Evolutionary conservation across 1,140 invertebrate species (phyloP), one percentile per base, ranked within the genome.

Genomic region (Nixonia krombeini): DNA sequence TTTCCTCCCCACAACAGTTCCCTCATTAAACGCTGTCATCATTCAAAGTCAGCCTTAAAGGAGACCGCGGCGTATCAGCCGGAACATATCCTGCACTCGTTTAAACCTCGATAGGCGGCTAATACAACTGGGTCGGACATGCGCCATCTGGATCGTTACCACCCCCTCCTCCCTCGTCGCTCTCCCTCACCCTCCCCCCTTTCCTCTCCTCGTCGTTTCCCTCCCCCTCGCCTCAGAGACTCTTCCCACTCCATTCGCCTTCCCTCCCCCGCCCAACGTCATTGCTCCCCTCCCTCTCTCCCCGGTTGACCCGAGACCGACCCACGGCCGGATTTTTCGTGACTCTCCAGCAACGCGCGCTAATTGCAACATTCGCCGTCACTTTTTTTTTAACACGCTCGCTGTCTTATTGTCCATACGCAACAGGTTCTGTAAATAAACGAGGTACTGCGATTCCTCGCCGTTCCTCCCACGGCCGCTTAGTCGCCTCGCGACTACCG

Each of bases 81-180:
- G 29, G 53, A 52, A 58, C 38, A 53, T 58, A 57, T 51, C 53
- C 49, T 58, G 42, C 35, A 41, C 56, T 66, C 47, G 46, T 66
- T 66, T 58, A 57, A 66, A 66, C 49, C 42, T 50, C 62, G 40
- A 49, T 58, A 29, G 42, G 25, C 26, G 53, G 57, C 49, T 58
- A 66, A 66, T 66, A 57, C 62, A 66, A 66, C 62, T 66, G 50
- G 62, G 62, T 66, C 62, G 53, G 62, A 58, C 53, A 65, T 65
- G 62, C 62, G 62, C 62, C 25, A 57, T 65, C 50, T 65, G 52
- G 57, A 41, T 55, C 63, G 55, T 66, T 50, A 55, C 50, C 59
- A 33, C 63, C 49, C 23, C n/a, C 50, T 49, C n/a, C n/a, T n/a
- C n/a, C n/a, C n/a, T n/a, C n/a, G n/a, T n/a, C n/a, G n/a, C n/a